Conservation (phyloP, 2,113 vertebrate genomes). For the Aptenodytes patagonicus region DNA sequence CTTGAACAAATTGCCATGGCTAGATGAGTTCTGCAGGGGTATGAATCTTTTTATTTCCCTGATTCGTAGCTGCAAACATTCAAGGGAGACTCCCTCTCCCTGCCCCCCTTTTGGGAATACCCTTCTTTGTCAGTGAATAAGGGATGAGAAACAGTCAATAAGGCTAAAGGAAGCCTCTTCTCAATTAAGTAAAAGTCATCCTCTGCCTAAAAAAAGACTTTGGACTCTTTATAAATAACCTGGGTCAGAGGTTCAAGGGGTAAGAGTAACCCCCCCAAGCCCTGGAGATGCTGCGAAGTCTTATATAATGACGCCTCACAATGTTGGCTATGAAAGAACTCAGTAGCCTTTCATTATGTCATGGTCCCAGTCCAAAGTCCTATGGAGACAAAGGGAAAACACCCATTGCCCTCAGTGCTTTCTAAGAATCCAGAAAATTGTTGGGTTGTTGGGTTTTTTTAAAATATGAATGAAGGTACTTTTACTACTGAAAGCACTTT, state of each 20-base stretch:
- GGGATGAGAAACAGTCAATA: neutral
- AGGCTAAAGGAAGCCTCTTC: neutral
- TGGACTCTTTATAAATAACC: neutral
- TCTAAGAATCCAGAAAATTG: neutral
- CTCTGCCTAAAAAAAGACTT: neutral
- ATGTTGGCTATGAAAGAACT: neutral
- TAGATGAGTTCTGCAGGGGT: neutral
- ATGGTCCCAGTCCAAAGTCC: neutral
- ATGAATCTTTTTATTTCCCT: neutral
- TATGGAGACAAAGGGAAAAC: neutral
- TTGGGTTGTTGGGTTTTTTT: neutral
- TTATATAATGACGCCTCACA: neutral
- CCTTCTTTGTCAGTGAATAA: neutral
- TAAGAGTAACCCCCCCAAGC: neutral
- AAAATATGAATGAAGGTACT: constrained; percentile 45
- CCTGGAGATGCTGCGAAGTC: neutral
- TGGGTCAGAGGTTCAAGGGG: neutral
- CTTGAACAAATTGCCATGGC: neutral
- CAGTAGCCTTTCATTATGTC: neutral
- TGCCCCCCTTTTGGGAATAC: neutral
- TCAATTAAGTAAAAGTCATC: neutral
- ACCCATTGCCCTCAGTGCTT: neutral
- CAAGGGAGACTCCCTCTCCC: neutral
- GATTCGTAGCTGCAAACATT: neutral
- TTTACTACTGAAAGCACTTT: constrained; percentile 46